Conservation (phyloP, 2,888 invertebrate species). For the Patella caerulea region DNA sequence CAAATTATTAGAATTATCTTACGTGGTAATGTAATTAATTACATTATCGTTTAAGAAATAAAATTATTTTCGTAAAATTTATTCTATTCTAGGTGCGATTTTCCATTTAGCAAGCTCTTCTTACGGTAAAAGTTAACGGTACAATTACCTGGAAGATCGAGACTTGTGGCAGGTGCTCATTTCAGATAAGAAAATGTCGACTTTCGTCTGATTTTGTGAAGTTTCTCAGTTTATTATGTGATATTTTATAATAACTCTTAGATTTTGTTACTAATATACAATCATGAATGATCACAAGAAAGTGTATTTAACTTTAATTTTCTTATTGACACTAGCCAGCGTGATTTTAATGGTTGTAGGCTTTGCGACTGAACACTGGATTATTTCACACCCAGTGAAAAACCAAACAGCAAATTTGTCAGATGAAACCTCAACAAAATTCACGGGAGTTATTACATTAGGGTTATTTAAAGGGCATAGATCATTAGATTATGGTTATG, state of each 20-base stretch:
- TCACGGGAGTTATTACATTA: conserved; percentile 74
- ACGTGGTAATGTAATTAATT: no score
- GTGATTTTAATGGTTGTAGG: conserved; percentile 85
- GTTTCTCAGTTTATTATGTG: no score
- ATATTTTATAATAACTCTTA: no score
- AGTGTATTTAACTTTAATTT: conserved; percentile 86
- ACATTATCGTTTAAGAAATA: no score
- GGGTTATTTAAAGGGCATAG: conserved; percentile 91
- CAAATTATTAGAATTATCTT: no score
- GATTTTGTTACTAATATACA: not conserved
- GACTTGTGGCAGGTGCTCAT: conserved; percentile 1
- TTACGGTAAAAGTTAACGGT: not conserved
- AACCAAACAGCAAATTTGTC: conserved; percentile 28
- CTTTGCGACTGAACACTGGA: conserved; percentile 88
- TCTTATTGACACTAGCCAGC: conserved; percentile 83
- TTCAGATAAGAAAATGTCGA: not conserved
- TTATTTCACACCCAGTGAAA: conserved; percentile 81
- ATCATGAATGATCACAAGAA: conserved; percentile 81
- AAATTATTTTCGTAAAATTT: no score
- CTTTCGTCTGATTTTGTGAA: no score
- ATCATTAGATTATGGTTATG: conserved; percentile 85
- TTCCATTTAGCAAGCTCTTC: no score
- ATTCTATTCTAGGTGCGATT: no score
- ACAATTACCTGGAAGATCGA: not conserved
- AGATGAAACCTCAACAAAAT: conserved; percentile 28